Base-by-base conservation (phyloP, 2,797 vertebrate genomes). In the Schizothorax lantsangensis region DNA sequence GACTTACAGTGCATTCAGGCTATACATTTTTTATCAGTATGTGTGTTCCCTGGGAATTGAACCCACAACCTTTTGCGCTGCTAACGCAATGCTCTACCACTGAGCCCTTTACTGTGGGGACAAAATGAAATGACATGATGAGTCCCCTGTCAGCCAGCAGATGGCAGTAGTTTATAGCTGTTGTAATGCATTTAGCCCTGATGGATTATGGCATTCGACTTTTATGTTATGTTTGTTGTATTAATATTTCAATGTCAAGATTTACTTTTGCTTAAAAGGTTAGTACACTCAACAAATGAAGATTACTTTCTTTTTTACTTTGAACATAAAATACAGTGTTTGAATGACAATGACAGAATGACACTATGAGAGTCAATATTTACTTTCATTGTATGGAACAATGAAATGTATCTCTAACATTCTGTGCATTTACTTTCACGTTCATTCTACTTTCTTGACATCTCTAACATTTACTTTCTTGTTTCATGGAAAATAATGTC, bases 81-180 rank as follows among this genome's bases (percentile, higher is more conserved):
- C 30, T 30, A 30, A 30, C 30, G 30, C 30, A 30, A 30, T 30
- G 30, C 30, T 30, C 30, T 30, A 30, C 30, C 30, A 30, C 30
- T 30, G 30, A 30, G 30, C 30, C 3, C 79, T 69, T n/a, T 26
- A 9, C 11, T 26, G 14, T 59, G 38, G 15, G 23, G 26, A 38
- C 40, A 79, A 59, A 45, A 47, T 30, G 0, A 1, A 21, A 72
- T 30, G 5, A 30, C 4, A 38, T 33, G 7, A 33, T 9, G 30
- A 54, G 33, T 79, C 79, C 47, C 54, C 4, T 45, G 21, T 83
- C 12, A 36, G 38, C 74, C 88, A 86, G 64, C 47, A 86, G 90
- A 79, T 89, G 86, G 84, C 84, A 86, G 75, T 86, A 81, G 59
- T 68, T 54, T 73, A 26, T 62, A 54, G 23, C 77, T 75, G 40